A percentile compares a stretch with the other conserved stretches of the same genome.
These are phyloP conservation scores for Planococcus citri DNA, from an alignment of 1,140 invertebrate species.

Conservation along the genomic window DNA sequence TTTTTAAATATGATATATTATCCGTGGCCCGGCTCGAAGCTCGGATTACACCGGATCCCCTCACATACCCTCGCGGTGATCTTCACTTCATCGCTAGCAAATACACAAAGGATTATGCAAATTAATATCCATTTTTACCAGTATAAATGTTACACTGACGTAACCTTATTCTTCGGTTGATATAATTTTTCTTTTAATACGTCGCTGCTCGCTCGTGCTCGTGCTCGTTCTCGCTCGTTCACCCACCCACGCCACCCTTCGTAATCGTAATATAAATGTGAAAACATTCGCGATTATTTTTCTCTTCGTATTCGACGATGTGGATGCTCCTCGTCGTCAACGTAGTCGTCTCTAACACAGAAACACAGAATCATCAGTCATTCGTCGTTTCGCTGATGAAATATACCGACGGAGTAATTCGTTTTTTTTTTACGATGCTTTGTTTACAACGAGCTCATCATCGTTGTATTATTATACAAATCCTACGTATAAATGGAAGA, in stretches of 20 bases:
- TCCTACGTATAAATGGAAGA: too few relatives aligned
- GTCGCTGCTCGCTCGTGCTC: not conserved
- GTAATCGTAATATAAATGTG: too few relatives aligned
- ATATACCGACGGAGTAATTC: not conserved
- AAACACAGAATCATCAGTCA: not conserved
- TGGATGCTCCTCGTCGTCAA: not conserved
- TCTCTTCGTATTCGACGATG: not conserved
- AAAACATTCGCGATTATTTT: not conserved
- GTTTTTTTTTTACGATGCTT: not conserved
- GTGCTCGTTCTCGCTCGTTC: too few relatives aligned
- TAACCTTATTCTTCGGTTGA: constrained; percentile 14
- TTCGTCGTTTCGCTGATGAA: not conserved
- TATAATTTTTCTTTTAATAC: not conserved
- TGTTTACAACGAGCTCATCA: too few relatives aligned
- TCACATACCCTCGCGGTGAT: too few relatives aligned
- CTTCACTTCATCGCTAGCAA: not conserved
- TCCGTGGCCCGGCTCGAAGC: not conserved
- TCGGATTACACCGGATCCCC: too few relatives aligned
- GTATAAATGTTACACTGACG: not conserved
- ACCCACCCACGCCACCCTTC: too few relatives aligned
- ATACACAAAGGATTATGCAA: constrained; percentile 15
- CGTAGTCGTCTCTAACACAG: too few relatives aligned
- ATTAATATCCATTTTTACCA: constrained; percentile 12
- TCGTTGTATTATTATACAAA: too few relatives aligned
- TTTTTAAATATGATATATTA: constrained; percentile 19